Conservation (phyloP, 2,888 invertebrate genomes). For the Orthonychiurus folsomi region DNA sequence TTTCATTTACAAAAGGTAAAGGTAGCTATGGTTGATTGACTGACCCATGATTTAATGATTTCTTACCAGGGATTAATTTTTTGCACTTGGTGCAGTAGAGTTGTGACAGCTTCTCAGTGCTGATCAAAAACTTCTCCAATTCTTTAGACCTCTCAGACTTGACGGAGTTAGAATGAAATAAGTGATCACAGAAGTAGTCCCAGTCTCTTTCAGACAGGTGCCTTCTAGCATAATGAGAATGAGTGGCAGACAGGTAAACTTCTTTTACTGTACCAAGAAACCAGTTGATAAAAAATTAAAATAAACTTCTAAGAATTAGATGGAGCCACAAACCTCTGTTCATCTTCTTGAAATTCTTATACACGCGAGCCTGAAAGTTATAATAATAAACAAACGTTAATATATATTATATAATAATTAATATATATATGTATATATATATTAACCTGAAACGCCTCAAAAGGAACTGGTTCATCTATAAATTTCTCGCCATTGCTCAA, state of each 20-base stretch:
- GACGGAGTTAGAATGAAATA: slow-evolving; percentile 36
- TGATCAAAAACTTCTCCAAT: slow-evolving; percentile 34
- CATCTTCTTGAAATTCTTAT: too few relatives aligned
- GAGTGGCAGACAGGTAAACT: slow-evolving; percentile 33
- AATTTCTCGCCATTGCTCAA: too few relatives aligned
- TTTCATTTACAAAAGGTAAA: too few relatives aligned
- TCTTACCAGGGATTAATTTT: slow-evolving; percentile 26
- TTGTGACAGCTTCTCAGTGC: slow-evolving; percentile 33
- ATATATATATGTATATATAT: too few relatives aligned
- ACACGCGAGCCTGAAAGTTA: too few relatives aligned
- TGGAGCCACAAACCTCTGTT: too few relatives aligned
- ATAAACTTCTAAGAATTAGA: too few relatives aligned
- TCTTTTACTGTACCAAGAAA: slow-evolving; percentile 27
- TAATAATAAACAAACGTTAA: too few relatives aligned
- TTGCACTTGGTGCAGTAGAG: slow-evolving; percentile 34
- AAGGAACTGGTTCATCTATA: too few relatives aligned
- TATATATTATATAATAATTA: too few relatives aligned
- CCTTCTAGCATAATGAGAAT: slow-evolving; percentile 29
- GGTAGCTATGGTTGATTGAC: too few relatives aligned
- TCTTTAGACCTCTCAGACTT: slow-evolving; percentile 34
- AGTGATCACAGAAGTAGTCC: slow-evolving; percentile 38
- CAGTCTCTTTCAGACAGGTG: slow-evolving; percentile 36
- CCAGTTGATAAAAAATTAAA: background rate
- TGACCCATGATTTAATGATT: background rate
- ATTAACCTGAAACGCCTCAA: too few relatives aligned